These are phyloP conservation scores for Montipora cactus DNA, from an alignment of 64 coral and sea anemone genomes.

Conservation along the genomic window DNA sequence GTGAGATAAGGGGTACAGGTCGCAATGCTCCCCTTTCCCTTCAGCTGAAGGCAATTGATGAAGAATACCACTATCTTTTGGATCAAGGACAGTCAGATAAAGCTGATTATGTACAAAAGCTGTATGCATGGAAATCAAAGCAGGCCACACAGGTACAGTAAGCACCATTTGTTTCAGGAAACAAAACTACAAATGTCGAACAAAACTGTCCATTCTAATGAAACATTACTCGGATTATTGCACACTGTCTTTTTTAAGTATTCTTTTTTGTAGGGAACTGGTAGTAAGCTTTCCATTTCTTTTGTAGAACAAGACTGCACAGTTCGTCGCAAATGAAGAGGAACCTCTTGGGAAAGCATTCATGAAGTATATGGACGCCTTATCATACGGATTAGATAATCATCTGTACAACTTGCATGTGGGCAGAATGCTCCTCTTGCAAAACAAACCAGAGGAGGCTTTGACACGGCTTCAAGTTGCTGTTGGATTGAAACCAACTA, in stretches of 20 bases:
- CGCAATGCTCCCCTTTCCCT: slow-evolving; percentile 80
- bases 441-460: slow-evolving; percentile 91
- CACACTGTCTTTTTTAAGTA: neutral
- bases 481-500: slow-evolving; percentile 87
- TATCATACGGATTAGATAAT: slow-evolving; percentile 77
- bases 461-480: slow-evolving; percentile 74
- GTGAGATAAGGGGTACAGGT: slow-evolving; percentile 88
- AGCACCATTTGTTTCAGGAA: neutral
- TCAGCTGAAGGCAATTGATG: slow-evolving; percentile 94
- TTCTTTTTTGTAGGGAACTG: neutral
- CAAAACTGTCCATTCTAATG: too few species aligned
- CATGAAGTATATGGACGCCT: slow-evolving; percentile 92
- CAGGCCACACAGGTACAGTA: slow-evolving; percentile 80
- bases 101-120: slow-evolving; percentile 94
- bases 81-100: slow-evolving; percentile 92
- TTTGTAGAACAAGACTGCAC: slow-evolving; percentile 64
- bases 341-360: slow-evolving; percentile 91
- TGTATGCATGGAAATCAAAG: slow-evolving; percentile 98
- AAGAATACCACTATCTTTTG: slow-evolving; percentile 93
- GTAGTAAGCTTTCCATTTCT: neutral
- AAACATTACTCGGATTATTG: neutral
- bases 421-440: slow-evolving; percentile 88
- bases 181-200: too few species aligned
- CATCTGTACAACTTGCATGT: slow-evolving; percentile 94
- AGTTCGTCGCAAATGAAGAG: slow-evolving; percentile 81